Conservation (phyloP, 1,140 invertebrate species). For the Protaetia brevitarsis region DNA sequence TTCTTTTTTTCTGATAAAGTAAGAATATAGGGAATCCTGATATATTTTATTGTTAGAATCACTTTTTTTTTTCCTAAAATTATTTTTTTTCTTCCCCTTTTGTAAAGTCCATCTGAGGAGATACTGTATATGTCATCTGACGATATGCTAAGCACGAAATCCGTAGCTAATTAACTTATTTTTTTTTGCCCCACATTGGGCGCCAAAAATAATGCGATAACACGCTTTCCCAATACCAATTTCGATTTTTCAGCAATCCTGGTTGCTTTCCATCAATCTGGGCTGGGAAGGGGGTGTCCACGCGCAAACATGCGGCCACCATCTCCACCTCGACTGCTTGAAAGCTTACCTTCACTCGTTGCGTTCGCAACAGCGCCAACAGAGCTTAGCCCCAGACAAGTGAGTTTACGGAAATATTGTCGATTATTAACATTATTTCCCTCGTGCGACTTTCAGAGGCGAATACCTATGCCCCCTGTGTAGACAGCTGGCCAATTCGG, state of each 20-base stretch:
- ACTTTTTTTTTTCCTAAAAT: too few species aligned
- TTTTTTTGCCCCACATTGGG: too few species aligned
- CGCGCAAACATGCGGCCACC: constrained; percentile 95
- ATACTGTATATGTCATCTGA: too few species aligned
- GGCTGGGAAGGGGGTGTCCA: constrained; percentile 92
- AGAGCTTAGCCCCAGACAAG: constrained; percentile 69
- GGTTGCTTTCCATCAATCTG: constrained; percentile 80
- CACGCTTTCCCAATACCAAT: too few species aligned
- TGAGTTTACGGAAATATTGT: constrained; percentile 34
- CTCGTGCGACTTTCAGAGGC: constrained; percentile 54
- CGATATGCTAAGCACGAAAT: too few species aligned
- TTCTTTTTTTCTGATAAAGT: too few species aligned
- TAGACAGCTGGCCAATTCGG: constrained; percentile 88
- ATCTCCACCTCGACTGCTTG: constrained; percentile 90
- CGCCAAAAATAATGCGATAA: too few species aligned
- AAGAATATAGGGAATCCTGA: too few species aligned
- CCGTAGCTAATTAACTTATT: too few species aligned
- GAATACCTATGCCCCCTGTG: constrained; percentile 94
- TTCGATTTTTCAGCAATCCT: constrained; percentile 58
- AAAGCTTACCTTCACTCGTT: constrained; percentile 84
- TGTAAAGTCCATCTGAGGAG: too few species aligned
- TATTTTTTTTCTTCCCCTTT: too few species aligned
- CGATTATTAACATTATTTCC: constrained; percentile 13
- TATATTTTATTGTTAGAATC: too few species aligned
- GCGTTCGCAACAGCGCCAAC: constrained; percentile 68